Conservation (phyloP, 2,888 invertebrate species). For the Tenthredo scrophulariae region DNA sequence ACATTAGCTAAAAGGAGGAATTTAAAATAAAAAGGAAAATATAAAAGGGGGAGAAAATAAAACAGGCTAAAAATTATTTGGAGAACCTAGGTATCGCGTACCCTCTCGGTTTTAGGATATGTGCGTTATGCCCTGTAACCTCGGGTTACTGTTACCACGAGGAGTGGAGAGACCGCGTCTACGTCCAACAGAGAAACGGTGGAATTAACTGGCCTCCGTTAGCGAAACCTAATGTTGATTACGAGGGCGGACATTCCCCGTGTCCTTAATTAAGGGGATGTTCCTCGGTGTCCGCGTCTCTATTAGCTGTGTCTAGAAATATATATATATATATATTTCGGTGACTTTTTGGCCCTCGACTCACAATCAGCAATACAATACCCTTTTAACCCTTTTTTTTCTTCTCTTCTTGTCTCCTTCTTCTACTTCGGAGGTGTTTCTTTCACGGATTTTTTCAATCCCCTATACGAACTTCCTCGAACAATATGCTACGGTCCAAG, state of each 20-base stretch:
- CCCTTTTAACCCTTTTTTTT: conserved; percentile 16
- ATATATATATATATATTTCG: conserved; percentile 6
- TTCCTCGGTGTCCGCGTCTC: conserved; percentile 49
- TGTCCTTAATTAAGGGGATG: conserved; percentile 48
- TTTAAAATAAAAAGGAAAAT: not conserved
- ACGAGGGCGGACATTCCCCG: conserved; percentile 46
- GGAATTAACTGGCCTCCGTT: conserved; percentile 49
- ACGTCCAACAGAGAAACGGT: conserved; percentile 27
- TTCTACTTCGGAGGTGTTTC: not conserved
- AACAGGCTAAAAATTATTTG: not conserved
- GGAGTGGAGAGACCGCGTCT: not conserved
- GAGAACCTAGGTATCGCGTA: not conserved
- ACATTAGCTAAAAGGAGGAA: not conserved
- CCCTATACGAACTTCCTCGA: not conserved
- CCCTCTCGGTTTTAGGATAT: not conserved
- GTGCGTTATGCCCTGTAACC: conserved; percentile 14
- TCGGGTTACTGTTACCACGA: not conserved
- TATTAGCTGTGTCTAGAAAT: conserved; percentile 41
- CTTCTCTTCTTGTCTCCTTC: not conserved
- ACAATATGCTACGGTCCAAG: no score
- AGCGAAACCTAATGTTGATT: conserved; percentile 52
- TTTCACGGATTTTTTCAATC: not conserved
- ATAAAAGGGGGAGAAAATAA: not conserved
- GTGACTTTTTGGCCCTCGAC: conserved; percentile 27
- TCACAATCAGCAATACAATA: not conserved